These are phyloP conservation scores for Ceyx erithaca DNA, from an alignment of 2,797 vertebrate species.

Conservation along the genomic window DNA sequence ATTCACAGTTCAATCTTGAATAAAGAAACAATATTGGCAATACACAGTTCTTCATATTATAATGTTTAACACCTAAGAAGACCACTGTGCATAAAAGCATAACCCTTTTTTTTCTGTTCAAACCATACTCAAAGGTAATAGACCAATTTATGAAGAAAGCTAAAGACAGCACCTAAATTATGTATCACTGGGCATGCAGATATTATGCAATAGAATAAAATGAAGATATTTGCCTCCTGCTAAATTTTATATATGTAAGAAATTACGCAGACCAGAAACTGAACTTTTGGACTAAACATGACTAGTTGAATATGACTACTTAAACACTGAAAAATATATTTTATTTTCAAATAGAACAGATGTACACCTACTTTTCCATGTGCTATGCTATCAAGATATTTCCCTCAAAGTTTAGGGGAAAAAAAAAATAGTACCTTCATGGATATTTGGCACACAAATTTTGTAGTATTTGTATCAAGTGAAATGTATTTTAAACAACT, in stretches of 20 bases:
- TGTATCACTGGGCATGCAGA: not conserved
- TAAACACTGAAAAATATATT: not conserved
- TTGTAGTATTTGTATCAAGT: not conserved
- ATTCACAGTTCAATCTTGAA: not conserved
- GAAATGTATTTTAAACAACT: not conserved
- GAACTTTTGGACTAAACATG: not conserved
- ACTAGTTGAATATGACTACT: not conserved
- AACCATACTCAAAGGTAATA: not conserved
- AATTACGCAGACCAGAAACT: not conserved
- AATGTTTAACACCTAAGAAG: not conserved
- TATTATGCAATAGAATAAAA: not conserved
- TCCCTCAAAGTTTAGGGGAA: not conserved
- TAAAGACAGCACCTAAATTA: not conserved
- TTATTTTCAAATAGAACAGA: not conserved
- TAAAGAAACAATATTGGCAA: not conserved
- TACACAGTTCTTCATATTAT: not conserved
- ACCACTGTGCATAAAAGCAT: not conserved
- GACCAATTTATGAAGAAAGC: not conserved
- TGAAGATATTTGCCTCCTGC: not conserved
- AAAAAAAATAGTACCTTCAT: not conserved
- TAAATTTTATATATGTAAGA: not conserved
- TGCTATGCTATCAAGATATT: not conserved
- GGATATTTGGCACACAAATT: not conserved
- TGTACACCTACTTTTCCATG: not conserved
- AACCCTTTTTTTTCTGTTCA: not conserved